Evolutionary conservation across 2,888 invertebrate species (phyloP).

Genomic region (Meandrusa payeni): DNA sequence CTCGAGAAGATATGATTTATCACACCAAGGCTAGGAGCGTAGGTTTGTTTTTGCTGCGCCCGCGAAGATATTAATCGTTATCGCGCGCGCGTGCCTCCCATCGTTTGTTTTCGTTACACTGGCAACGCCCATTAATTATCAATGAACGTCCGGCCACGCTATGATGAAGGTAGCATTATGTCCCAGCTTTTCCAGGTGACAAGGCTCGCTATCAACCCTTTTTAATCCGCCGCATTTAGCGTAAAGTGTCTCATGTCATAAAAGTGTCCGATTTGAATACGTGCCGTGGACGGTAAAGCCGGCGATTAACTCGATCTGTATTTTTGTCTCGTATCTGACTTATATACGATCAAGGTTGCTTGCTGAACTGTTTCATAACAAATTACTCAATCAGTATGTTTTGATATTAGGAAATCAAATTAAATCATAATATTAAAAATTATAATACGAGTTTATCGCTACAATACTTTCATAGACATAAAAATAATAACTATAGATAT

Average conservation of each 20-base stretch:
- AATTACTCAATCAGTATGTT: too few relatives aligned
- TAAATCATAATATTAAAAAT: too few relatives aligned
- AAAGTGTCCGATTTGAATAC: constrained; percentile 76
- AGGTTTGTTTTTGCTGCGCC: constrained; percentile 76
- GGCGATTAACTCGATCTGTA: constrained; percentile 68
- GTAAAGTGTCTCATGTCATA: constrained; percentile 76
- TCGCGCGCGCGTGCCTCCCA: constrained; percentile 71
- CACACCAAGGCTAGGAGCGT: constrained; percentile 66
- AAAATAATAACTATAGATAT: too few relatives aligned
- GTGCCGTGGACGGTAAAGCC: constrained; percentile 69
- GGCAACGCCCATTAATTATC: constrained; percentile 78
- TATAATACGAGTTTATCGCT: too few relatives aligned
- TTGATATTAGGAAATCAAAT: too few relatives aligned
- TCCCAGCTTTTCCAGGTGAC: constrained; percentile 76
- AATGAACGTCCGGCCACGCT: constrained; percentile 73
- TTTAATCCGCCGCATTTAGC: constrained; percentile 78
- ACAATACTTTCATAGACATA: too few relatives aligned
- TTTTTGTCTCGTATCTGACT: constrained; percentile 49
- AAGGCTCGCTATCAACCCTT: constrained; percentile 76
- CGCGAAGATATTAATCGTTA: constrained; percentile 78
- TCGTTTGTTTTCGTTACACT: constrained; percentile 79
- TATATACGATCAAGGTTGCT: constrained; percentile 6
- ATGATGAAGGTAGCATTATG: constrained; percentile 74
- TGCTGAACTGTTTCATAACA: constrained; percentile 2
- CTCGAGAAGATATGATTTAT: constrained; percentile 78